Base-by-base conservation (phyloP, 2,797 vertebrate genomes). In the Corythornis leucogaster region DNA sequence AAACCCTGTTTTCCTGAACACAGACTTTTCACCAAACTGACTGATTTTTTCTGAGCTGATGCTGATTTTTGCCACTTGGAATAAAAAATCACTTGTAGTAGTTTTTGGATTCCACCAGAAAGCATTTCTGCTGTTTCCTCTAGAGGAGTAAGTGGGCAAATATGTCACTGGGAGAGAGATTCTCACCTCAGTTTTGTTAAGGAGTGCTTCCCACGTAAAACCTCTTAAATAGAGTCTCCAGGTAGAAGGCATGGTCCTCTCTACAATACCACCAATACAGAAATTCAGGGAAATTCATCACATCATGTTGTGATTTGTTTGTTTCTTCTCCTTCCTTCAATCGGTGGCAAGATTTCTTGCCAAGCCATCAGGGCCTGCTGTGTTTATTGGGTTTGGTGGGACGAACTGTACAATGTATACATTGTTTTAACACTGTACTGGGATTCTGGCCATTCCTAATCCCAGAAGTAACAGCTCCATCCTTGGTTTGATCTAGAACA, bases 401-500 rank as follows among this genome's bases (percentile, higher is more conserved):
- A 15, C 54, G n/a, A 48, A 43, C 24, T 15, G 5, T 22, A 19
- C 15, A 43, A 30, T 6, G 12, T 73, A 10, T 5, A 53, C 4
- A 2, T 58, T 24, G 14, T 6, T 54, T 74, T 81, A 74, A 48
- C 33, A 2, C 33, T 12, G 5, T 33, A 11, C 10, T 21, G 15
- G 21, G 26, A 9, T 91, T 73, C 33, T 46, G 25, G 17, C 17
- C 62, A 17, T 4, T 9, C 22, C 9, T 67, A 53, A 82, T 38
- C 24, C 20, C 55, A 71, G 12, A 5, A 62, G 50, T 48, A 43
- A 51, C 19, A 68, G 24, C 11, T 80, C n/a, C 48, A 8, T 6
- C 7, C 20, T 30, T 75, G 42, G 10, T 17, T 76, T 0, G 0
- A 45, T 42, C 17, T 38, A 30, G 51, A 15, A 17, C 48, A 77